Conservation (phyloP, 1,140 invertebrate genomes). For the Goniozus legneri region DNA sequence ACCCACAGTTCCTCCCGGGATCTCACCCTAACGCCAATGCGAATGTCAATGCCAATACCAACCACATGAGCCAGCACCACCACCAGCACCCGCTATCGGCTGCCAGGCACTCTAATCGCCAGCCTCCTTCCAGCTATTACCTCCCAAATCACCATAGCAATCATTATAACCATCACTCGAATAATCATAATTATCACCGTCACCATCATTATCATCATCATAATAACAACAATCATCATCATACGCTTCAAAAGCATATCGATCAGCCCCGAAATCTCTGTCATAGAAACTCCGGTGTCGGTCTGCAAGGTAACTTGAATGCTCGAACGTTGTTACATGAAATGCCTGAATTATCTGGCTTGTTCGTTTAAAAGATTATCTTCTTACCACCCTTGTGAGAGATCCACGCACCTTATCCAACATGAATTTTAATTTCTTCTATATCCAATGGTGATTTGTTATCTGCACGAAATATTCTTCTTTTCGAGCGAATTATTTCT, state of each 20-base stretch:
- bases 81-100: conserved; percentile 56
- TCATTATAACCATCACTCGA: conserved; percentile 51
- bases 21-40: conserved; percentile 70
- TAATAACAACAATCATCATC: conserved; percentile 54
- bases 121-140: conserved; percentile 47
- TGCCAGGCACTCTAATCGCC: conserved; percentile 51
- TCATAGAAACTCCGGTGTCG: conserved; percentile 62
- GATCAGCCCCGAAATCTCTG: conserved; percentile 60
- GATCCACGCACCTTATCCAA: too few species aligned
- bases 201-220: conserved; percentile 52
- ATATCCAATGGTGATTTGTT: too few species aligned
- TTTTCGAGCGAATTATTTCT: too few species aligned
- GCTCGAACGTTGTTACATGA: conserved; percentile 23
- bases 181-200: conserved; percentile 50
- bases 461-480: too few species aligned
- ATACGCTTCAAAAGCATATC: conserved; percentile 59
- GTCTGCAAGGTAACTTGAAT: conserved; percentile 62
- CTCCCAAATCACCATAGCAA: conserved; percentile 53
- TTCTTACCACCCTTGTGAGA: too few species aligned
- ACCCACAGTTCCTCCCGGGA: conserved; percentile 85
- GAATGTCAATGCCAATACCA: conserved; percentile 57
- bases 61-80: conserved; percentile 54
- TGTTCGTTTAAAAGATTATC: too few species aligned
- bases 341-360: conserved; percentile 17
- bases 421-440: too few species aligned